Evolutionary conservation across 2,797 vertebrate species (phyloP).

Genomic region (Geotrypetes seraphini): DNA sequence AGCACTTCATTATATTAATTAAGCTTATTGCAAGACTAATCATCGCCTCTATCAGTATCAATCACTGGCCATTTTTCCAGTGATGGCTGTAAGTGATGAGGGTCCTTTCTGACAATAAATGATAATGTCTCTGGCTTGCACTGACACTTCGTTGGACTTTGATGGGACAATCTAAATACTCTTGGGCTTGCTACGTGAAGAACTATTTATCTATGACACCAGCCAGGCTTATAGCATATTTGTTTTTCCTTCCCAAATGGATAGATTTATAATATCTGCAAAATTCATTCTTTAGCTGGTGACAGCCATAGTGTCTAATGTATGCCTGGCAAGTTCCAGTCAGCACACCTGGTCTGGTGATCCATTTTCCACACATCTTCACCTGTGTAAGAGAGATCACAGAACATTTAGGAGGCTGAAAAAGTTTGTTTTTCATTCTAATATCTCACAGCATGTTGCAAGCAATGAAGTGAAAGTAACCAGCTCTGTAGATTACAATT

Average conservation of each 20-base stretch:
- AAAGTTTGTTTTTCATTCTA: no score
- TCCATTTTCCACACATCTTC: no score
- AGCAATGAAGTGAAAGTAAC: no score
- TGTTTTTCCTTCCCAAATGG: conserved; percentile 49
- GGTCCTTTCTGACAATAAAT: conserved; percentile 55
- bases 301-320: conserved; percentile 17
- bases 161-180: conserved; percentile 54
- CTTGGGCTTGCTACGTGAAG: conserved; percentile 44
- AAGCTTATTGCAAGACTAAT: conserved; percentile 89
- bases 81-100: conserved; percentile 50
- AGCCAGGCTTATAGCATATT: conserved; percentile 34
- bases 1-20: conserved; percentile 86
- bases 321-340: no score
- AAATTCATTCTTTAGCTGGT: conserved; percentile 42
- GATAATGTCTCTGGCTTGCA: conserved; percentile 43
- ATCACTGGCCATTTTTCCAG: conserved; percentile 67
- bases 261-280: conserved; percentile 36
- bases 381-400: no score
- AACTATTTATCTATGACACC: conserved; percentile 72
- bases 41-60: conserved; percentile 74
- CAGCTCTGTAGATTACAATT: no score
- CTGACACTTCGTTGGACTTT: conserved; percentile 52
- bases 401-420: no score
- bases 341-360: no score
- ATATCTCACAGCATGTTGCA: no score